These are phyloP conservation scores for Dryas iulia DNA, from an alignment of 1,140 invertebrate species.

Conservation along the genomic window DNA sequence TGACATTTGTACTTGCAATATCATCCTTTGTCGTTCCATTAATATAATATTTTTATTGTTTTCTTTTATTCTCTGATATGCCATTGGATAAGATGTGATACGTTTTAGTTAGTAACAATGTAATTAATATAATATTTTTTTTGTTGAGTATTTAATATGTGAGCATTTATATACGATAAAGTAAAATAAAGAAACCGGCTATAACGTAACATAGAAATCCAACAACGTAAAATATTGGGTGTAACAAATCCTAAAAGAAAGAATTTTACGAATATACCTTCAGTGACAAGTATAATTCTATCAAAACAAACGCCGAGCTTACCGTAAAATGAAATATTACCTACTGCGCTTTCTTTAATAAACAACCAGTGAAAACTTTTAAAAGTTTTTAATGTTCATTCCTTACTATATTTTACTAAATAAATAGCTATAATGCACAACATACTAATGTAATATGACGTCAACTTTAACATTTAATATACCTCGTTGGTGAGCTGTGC, in stretches of 20 bases:
- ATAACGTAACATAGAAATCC: no score
- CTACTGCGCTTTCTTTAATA: slow-evolving; percentile 13
- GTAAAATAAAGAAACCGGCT: no score
- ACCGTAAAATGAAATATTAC: slow-evolving; percentile 20
- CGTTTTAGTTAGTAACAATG: no score
- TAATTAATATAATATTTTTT: no score
- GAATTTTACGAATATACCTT: background rate
- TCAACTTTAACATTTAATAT: slow-evolving; percentile 23
- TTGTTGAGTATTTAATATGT: no score
- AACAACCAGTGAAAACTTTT: slow-evolving; percentile 18
- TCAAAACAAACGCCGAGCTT: slow-evolving; percentile 17
- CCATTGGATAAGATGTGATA: no score
- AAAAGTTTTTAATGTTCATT: slow-evolving; percentile 21
- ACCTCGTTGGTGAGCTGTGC: background rate
- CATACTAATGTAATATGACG: slow-evolving; percentile 21
- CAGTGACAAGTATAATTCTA: slow-evolving; percentile 9
- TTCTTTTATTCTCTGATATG: background rate
- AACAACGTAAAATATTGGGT: slow-evolving; percentile 5
- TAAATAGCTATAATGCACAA: slow-evolving; percentile 11
- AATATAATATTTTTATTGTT: background rate
- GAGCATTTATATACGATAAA: no score
- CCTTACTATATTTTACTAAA: slow-evolving; percentile 15
- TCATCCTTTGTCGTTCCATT: slow-evolving; percentile 7
- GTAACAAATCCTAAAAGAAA: background rate
- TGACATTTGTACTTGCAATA: slow-evolving; percentile 30